Percentiles rank a stretch among this genome's conserved stretches.
phyloP scores from a whole-genome alignment of 1,140 invertebrate species.

The Drosophila ercepeae region DNA sequence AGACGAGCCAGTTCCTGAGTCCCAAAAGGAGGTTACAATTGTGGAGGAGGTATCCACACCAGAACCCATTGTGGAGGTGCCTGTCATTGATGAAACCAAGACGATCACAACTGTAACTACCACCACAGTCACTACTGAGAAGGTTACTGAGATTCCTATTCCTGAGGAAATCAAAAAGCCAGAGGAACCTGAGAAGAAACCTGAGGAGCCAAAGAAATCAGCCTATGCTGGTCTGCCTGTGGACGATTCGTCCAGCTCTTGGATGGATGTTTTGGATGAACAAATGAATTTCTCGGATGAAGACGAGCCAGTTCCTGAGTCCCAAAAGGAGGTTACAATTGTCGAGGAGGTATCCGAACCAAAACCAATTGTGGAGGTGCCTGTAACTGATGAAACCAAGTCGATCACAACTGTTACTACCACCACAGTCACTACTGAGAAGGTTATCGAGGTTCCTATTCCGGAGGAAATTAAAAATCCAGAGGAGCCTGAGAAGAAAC shows the following conservation, averaged over 20 bases:
- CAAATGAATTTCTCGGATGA: conserved; percentile 59
- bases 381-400: conserved; percentile 2
- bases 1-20: conserved; percentile 12
- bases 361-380: neutral
- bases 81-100: conserved; percentile 13
- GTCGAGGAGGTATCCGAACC: neutral
- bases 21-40: neutral
- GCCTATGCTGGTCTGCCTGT: conserved; percentile 84
- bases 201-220: conserved; percentile 48
- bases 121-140: neutral
- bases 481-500: conserved; percentile 25
- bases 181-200: conserved; percentile 6
- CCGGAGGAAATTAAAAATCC: neutral
- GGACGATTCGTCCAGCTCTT: conserved; percentile 84
- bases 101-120: conserved; percentile 16
- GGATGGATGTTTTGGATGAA: conserved; percentile 85
- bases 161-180: neutral
- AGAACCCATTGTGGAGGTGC: neutral
- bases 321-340: neutral
- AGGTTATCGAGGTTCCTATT: neutral
- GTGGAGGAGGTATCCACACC: neutral
- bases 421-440: neutral
- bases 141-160: neutral
- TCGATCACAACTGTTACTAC: conserved; percentile 14
- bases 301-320: conserved; percentile 23